phyloP scores from a whole-genome alignment of 2,888 invertebrate genomes.

The Seira ritae region DNA sequence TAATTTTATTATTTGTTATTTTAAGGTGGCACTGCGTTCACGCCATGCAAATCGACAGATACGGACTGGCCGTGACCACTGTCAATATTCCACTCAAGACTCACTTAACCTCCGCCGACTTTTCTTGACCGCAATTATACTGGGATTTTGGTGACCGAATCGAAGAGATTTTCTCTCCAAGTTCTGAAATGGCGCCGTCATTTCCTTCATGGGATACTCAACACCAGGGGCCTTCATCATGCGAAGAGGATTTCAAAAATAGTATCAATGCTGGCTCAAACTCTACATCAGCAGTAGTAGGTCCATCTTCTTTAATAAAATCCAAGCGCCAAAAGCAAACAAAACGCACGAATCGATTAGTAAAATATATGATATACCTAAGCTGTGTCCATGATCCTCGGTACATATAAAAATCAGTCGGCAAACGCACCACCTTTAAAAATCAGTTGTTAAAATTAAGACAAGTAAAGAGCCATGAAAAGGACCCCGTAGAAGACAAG shows the following conservation, averaged over 20 bases:
- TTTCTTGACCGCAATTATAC: slow-evolving; percentile 71
- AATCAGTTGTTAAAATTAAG: no score
- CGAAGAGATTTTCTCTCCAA: slow-evolving; percentile 69
- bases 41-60: slow-evolving; percentile 74
- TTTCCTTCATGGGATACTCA: slow-evolving; percentile 48
- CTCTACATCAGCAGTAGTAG: background rate
- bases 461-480: no score
- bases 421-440: slow-evolving; percentile 9
- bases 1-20: slow-evolving; percentile 5
- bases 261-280: slow-evolving; percentile 4
- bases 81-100: slow-evolving; percentile 73
- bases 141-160: slow-evolving; percentile 70
- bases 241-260: background rate
- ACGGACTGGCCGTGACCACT: slow-evolving; percentile 73
- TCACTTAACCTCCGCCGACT: slow-evolving; percentile 67
- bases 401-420: slow-evolving; percentile 43
- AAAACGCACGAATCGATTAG: slow-evolving; percentile 54
- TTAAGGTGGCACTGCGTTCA: slow-evolving; percentile 74
- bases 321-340: slow-evolving; percentile 49
- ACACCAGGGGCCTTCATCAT: slow-evolving; percentile 19
- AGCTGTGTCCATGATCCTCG: slow-evolving; percentile 56
- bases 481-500: slow-evolving; percentile 4
- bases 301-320: slow-evolving; percentile 43
- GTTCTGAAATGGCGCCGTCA: slow-evolving; percentile 38
- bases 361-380: slow-evolving; percentile 57